Base-by-base conservation (phyloP, 2,888 invertebrate species). In the Epistrophella euchroma region DNA sequence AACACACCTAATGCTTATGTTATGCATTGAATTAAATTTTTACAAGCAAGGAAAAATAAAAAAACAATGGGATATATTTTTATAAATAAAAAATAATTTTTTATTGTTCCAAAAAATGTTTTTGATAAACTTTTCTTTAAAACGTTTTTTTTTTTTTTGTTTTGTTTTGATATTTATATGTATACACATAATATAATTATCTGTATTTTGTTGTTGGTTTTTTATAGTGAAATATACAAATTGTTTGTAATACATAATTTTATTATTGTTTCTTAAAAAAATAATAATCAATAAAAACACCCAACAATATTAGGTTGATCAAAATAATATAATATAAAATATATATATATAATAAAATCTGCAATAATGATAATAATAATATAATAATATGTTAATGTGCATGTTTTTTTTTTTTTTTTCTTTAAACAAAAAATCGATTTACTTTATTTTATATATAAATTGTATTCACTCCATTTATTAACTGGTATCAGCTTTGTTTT, bases 91-190 rank as follows among this genome's bases (percentile, higher is more conserved):
- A 87, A 87, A 87, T 87, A 87, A 75, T 83, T 83, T 83, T 87
- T 83, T 87, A 87, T 87, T 87, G 83, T 87, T 83, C 82, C 87
- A 87, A 87, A 85, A 83, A 87, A 87, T 87, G 86, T 87, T 83
- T 60, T 79, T 87, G 72, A 87, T 87, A 87, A 87, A 87, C 81
- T 71, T 86, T 85, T 86, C 55, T 83, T 86, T 83, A 83, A 87
- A 78, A 87, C 77, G 25, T 52, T 47, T 52, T 55, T 70, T n/a
- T 4, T 71, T n/a, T n/a, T n/a, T n/a, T n/a, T n/a, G n/a, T n/a
- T 4, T 52, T 47, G n/a, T 64, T 71, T 83, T 75, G 70, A 83
- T 87, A 72, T 87, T 76, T 87, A 83, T 79, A 79, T 87, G 82
- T 83, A 87, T 87, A 79, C 83, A 83, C 83, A 87, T 60, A 73